Evolutionary conservation across 2,888 invertebrate species (phyloP), one percentile per base, ranked within the genome.

Genomic region (Fissipunctia ypsillon): DNA sequence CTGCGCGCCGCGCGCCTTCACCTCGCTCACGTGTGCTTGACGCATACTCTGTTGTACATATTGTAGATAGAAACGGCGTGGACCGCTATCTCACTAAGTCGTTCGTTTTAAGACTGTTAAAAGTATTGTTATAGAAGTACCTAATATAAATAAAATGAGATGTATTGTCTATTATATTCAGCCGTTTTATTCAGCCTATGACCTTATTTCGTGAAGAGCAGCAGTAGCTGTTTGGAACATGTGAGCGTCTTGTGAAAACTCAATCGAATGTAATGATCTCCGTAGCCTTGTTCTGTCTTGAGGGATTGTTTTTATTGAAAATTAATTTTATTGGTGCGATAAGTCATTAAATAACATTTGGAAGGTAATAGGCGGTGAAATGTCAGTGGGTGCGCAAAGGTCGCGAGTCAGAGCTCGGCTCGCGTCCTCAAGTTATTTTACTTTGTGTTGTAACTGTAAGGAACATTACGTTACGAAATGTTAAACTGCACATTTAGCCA

Each of bases 101-200:
- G 96, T 94, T 94, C 89, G 93, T 93, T 94, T 94, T 96, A 96
- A 96, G 96, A 96, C 96, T 96, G 96, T 95, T 96, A 95, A 94
- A 95, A 95, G 95, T 96, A 96, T 96, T 96, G 95, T 95, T 95
- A 95, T 93, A 93, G 87, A 95, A 91, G 86, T 94, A 95, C 90
- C 93, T 95, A 95, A 95, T 95, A 95, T 95, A 95, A 95, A 93
- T 93, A 91, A 93, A 93, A 93, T 92, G 90, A 94, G 89, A 84
- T 87, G 87, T 87, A 87, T 86, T 80, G 77, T 87, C 81, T 87
- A 87, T 87, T 87, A 85, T 73, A 78, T 76, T 65, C 31, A 69
- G 56, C 67, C 35, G 77, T 87, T 87, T 84, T 54, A 84, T 87
- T 87, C 45, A 59, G 56, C 25, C 3, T 56, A 35, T 60, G 66